phyloP scores from a whole-genome alignment of 1,140 invertebrate genomes.

The Polypedilum pembai region DNA sequence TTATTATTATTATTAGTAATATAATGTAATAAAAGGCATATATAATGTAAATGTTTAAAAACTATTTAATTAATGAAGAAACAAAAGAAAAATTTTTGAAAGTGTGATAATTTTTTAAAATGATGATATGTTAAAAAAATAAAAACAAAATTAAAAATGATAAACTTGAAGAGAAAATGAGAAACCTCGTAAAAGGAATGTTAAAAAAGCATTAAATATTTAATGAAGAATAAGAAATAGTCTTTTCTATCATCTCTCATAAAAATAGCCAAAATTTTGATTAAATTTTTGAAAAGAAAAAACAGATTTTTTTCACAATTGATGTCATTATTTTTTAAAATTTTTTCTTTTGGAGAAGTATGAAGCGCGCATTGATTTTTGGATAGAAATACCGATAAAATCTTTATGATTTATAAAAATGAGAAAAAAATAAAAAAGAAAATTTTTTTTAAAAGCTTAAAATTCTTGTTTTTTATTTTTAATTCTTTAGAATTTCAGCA shows the following conservation, averaged over 20 bases:
- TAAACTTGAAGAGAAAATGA: constrained; percentile 13
- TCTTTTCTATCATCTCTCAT: neutral
- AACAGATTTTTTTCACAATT: neutral
- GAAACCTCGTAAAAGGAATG: constrained; percentile 1
- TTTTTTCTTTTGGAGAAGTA: constrained; percentile 12
- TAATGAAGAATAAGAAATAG: neutral
- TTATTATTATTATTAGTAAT: constrained; percentile 4
- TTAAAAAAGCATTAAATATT: constrained; percentile 19
- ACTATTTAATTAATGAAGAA: constrained; percentile 7
- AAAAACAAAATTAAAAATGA: neutral
- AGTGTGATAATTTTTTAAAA: constrained; percentile 19
- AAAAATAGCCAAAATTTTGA: constrained; percentile 13
- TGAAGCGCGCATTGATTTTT: constrained; percentile 4
- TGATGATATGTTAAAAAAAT: neutral
- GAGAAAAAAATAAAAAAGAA: neutral
- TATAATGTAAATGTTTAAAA: constrained; percentile 5
- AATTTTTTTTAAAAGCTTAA: constrained; percentile 13
- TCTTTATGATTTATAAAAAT: neutral
- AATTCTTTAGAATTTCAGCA: neutral
- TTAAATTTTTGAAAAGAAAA: neutral
- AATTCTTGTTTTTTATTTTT: neutral
- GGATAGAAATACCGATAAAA: neutral
- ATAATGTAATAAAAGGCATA: neutral
- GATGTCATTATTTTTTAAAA: neutral
- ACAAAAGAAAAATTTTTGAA: constrained; percentile 14